Conservation (phyloP, 2,113 vertebrate genomes). For the Amazona guildingii region DNA sequence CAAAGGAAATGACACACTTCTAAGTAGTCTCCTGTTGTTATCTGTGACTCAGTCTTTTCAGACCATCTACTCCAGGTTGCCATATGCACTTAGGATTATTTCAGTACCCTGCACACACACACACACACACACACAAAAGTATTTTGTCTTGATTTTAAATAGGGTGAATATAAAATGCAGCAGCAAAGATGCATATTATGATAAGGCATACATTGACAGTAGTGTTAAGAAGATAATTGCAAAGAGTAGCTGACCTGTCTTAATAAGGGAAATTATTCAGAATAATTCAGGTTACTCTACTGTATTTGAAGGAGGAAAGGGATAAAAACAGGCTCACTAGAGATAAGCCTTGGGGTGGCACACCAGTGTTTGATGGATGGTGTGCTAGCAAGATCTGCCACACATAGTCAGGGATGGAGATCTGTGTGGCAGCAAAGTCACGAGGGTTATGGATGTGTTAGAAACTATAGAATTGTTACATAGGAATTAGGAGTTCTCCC, state of each 20-base stretch:
- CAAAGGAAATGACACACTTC: background rate
- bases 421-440: background rate
- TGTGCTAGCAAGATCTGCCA: accelerated
- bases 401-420: background rate
- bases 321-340: background rate
- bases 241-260: background rate
- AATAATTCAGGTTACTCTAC: background rate
- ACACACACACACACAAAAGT: accelerated
- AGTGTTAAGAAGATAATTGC: conserved; percentile 20
- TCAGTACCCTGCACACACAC: background rate
- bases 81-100: background rate
- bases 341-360: background rate
- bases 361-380: background rate
- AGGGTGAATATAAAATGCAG: conserved; percentile 26
- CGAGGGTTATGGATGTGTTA: no score
- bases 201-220: background rate
- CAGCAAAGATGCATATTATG: conserved; percentile 20
- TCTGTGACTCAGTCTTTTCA: background rate
- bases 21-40: background rate
- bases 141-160: background rate
- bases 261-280: conserved; percentile 3
- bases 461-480: background rate
- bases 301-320: background rate
- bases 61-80: background rate
- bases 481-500: background rate